A percentile compares a stretch with the other conserved stretches of the same genome.
phyloP scores from a whole-genome alignment of 2,113 vertebrate species.

The Pagrus major region DNA sequence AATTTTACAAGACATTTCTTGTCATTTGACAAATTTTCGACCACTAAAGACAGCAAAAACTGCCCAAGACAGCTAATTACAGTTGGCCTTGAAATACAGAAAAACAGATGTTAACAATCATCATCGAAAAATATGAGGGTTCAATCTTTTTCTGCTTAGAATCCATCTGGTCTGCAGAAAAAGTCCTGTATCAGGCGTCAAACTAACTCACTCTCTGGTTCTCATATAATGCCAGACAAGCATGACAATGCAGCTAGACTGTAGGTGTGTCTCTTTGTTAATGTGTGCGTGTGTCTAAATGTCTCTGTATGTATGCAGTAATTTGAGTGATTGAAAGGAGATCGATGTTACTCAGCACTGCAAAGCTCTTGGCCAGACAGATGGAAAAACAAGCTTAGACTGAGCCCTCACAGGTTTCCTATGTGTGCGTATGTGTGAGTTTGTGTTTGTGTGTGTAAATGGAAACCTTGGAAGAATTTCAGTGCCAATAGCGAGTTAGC shows the following conservation, averaged over 20 bases:
- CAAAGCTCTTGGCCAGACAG: conserved; percentile 50
- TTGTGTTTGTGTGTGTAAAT: conserved; percentile 23
- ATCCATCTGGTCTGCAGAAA: conserved; percentile 61
- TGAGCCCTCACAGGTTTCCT: conserved; percentile 33
- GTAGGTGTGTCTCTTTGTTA: background rate
- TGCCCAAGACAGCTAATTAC: background rate
- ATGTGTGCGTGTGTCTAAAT: background rate
- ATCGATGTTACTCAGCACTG: conserved; percentile 41
- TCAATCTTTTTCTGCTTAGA: conserved; percentile 22
- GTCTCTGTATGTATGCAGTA: conserved; percentile 6
- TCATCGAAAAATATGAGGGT: conserved; percentile 4
- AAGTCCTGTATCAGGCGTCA: conserved; percentile 42
- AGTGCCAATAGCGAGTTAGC: conserved; percentile 12
- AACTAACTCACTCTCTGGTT: conserved; percentile 23
- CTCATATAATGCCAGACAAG: conserved; percentile 24
- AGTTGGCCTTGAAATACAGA: background rate
- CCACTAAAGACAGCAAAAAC: background rate
- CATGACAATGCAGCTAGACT: conserved; percentile 24
- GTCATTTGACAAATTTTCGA: conserved; percentile 14
- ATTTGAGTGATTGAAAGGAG: conserved; percentile 44
- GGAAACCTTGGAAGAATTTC: conserved; percentile 18
- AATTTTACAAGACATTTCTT: background rate
- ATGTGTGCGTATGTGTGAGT: conserved; percentile 1
- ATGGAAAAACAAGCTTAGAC: conserved; percentile 51
- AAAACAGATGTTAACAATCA: conserved; percentile 24